Evolutionary conservation across 2,113 vertebrate genomes (phyloP), one percentile per base, ranked within the genome.

Genomic region (Cairina moschata): DNA sequence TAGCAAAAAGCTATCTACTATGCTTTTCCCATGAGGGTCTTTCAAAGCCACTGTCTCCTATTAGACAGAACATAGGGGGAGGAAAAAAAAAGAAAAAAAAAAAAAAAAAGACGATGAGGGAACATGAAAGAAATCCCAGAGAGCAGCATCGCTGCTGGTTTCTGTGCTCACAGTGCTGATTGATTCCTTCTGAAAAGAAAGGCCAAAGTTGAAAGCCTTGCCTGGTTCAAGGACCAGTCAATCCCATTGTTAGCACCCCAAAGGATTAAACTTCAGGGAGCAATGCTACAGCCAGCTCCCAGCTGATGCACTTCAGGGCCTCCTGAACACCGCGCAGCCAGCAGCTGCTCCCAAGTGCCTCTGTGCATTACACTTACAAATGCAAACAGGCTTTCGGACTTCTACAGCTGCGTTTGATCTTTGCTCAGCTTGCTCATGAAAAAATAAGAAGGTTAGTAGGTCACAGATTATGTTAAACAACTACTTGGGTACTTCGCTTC

Each of bases 331-430:
- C 3, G 25, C 40, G 8, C 54, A 69, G 36, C 25, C 40, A 79
- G 46, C 18, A 75, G 34, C 56, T 71, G 31, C 15, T 55, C 72
- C 36, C 65, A 72, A 34, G 38, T 11, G 48, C 9, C 54, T 82
- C 44, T 0, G 0, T 22, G 34, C 46, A 18, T 59, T 20, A 44
- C 0, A 0, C 18, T 55, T n/a, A 76, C 3, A 18, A 89, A 91
- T 52, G 29, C 46, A 88, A 52, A 74, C 21, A 69, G 36, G 15
- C 15, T 38, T 74, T 52, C 26, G 56, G 36, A 77, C 59, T 86
- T 83, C 18, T 36, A 78, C 13, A 78, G 42, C 31, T 60, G 44
- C 11, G 22, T 67, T 85, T 71, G 55, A 91, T 22, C 59, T 52
- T 7, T 69, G 36, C 46, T 40, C 36, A 80, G 28, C 32, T 55